Evolutionary conservation across 2,797 vertebrate species (phyloP), one percentile per base, ranked within the genome.

Genomic region (Siniperca obscura): DNA sequence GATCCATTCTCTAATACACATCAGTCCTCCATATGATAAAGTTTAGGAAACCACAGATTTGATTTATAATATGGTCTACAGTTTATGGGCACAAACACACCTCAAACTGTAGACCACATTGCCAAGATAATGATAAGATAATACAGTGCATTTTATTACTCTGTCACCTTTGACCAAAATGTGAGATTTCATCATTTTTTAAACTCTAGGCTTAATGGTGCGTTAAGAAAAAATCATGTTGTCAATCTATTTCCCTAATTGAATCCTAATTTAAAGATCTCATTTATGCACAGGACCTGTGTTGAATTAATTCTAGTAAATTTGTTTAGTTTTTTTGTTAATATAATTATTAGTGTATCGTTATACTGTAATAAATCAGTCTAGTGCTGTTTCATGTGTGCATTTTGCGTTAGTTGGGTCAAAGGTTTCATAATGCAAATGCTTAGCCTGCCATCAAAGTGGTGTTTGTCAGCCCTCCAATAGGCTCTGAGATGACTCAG

Each of bases 381-480:
- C 30, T 50, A 22, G 48, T 66, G 38, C 17, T 34, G 22, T 17
- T 65, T 36, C 56, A 11, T 59, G 19, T 36, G 8, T 62, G 50
- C 11, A 13, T 5, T 68, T 64, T 70, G 30, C 74, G 44, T 78
- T 19, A 77, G n/a, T 52, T 4, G 50, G 76, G 56, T 84, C 72
- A 88, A 82, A 81, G 80, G 76, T 79, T 82, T 36, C 21, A 50
- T 83, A 67, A 86, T 67, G 65, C 11, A 77, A 78, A 85, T 34
- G 19, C 30, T 75, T 36, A 60, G 13, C 52, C 34, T 22, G 36
- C 61, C 30, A 61, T 78, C 21, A 68, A 72, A 74, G 68, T 25
- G 56, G 53, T 75, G 42, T 89, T 80, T 87, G 13, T 74, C n/a
- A 30, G 42, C 40, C 62, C 11, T 80, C 46, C 36, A 74, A 62